These are phyloP conservation scores for Aspidapion aeneum DNA, from an alignment of 2,888 invertebrate species.

Conservation along the genomic window DNA sequence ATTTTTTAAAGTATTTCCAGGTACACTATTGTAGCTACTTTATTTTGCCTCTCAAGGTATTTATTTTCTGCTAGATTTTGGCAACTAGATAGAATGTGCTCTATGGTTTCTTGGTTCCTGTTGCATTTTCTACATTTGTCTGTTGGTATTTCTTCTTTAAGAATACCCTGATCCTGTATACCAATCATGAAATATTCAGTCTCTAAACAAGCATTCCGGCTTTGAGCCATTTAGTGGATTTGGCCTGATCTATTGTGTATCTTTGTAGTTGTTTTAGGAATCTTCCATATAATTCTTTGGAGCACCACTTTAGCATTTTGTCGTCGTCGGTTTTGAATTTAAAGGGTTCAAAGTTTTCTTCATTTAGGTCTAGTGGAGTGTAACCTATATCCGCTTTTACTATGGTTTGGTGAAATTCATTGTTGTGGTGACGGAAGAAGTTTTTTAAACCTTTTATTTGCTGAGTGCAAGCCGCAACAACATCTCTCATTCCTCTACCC, in stretches of 20 bases:
- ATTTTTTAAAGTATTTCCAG: background rate
- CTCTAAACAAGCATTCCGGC: too few species aligned
- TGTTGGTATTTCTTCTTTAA: background rate
- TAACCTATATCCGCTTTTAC: background rate
- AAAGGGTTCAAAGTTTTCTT: background rate
- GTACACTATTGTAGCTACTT: background rate
- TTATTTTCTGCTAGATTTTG: background rate
- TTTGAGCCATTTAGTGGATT: background rate
- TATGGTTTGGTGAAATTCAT: background rate
- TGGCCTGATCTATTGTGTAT: background rate
- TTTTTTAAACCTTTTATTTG: constrained; percentile 1
- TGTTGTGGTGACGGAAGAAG: background rate
- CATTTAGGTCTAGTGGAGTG: background rate
- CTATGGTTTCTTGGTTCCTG: background rate
- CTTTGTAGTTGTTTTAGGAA: background rate
- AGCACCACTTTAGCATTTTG: background rate
- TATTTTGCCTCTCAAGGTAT: background rate
- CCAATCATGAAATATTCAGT: background rate
- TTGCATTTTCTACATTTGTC: constrained; percentile 1
- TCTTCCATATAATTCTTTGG: background rate
- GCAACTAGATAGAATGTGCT: background rate
- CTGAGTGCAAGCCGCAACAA: background rate
- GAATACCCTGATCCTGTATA: background rate
- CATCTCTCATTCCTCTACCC: background rate
- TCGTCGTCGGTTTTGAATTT: background rate